Conservation (phyloP, 2,888 invertebrate species). For the Neoaliturus tenellus region DNA sequence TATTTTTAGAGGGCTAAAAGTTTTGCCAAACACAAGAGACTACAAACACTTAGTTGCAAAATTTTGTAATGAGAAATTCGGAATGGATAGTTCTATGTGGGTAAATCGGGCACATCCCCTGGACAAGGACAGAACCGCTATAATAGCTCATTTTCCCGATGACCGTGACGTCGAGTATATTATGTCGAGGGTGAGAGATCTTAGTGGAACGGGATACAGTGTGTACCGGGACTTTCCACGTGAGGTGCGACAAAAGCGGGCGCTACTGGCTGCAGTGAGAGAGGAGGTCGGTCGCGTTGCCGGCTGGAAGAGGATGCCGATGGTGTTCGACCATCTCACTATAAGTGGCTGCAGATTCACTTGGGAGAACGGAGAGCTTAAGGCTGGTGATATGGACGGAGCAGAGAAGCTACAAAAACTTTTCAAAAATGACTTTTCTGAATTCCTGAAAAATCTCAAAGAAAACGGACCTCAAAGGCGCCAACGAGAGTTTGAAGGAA, state of each 20-base stretch:
- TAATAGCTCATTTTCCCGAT: conserved; percentile 35
- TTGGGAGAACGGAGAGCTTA: conserved; percentile 14
- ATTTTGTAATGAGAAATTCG: neutral
- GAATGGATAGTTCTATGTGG: neutral
- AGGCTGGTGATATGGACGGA: neutral
- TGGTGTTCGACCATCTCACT: conserved; percentile 19
- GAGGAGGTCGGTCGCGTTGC: conserved; percentile 13
- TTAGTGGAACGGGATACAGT: neutral
- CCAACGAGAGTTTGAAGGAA: no score
- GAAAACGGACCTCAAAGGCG: neutral
- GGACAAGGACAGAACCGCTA: neutral
- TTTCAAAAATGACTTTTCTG: neutral
- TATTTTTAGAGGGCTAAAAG: conserved; percentile 33
- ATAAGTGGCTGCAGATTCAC: neutral
- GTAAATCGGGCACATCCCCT: conserved; percentile 40
- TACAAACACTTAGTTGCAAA: neutral
- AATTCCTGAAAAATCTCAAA: neutral
- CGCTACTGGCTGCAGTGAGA: neutral
- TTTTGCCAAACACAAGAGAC: neutral
- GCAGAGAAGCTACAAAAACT: neutral
- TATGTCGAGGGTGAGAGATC: neutral
- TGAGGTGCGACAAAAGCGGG: neutral
- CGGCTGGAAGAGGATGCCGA: neutral
- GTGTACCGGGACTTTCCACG: conserved; percentile 12
- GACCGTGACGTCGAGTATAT: conserved; percentile 3